Evolutionary conservation across 2,888 invertebrate genomes (phyloP).

Genomic region (Chalcosyrphus nemorum): DNA sequence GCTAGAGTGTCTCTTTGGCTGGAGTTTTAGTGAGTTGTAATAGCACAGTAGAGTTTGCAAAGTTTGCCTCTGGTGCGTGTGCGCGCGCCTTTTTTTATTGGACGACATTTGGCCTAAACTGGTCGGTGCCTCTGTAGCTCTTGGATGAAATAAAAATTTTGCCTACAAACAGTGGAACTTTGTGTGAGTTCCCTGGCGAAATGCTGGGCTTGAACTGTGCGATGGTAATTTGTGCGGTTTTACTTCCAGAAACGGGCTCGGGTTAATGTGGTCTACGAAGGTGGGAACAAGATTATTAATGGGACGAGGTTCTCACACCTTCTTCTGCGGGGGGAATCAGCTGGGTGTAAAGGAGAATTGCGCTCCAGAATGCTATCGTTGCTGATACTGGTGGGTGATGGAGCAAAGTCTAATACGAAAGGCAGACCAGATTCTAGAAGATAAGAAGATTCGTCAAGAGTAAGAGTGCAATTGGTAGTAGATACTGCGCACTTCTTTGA

Average conservation of each 20-base stretch:
- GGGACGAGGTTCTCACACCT: constrained; percentile 30
- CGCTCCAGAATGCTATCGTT: too few species aligned
- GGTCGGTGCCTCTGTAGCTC: too few species aligned
- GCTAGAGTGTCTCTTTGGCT: constrained; percentile 13
- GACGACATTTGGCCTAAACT: constrained; percentile 56
- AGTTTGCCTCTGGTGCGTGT: not conserved
- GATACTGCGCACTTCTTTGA: too few species aligned
- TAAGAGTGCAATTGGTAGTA: too few species aligned
- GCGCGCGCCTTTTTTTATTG: constrained; percentile 35
- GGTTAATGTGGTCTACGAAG: not conserved
- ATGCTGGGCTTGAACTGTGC: constrained; percentile 10
- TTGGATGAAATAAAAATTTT: too few species aligned
- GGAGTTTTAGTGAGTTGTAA: constrained; percentile 44
- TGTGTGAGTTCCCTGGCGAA: constrained; percentile 19
- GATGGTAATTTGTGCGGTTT: constrained; percentile 38
- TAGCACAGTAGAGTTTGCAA: constrained; percentile 16
- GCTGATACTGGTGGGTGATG: too few species aligned
- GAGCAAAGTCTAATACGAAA: too few species aligned
- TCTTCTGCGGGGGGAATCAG: not conserved
- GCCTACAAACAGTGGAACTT: not conserved
- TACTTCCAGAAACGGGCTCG: constrained; percentile 29
- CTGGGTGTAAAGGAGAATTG: too few species aligned
- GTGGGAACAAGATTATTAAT: constrained; percentile 33
- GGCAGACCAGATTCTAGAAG: too few species aligned
- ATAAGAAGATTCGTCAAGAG: too few species aligned